Evolutionary conservation across 2,113 vertebrate genomes (phyloP).

Genomic region (Tapirus terrestris): DNA sequence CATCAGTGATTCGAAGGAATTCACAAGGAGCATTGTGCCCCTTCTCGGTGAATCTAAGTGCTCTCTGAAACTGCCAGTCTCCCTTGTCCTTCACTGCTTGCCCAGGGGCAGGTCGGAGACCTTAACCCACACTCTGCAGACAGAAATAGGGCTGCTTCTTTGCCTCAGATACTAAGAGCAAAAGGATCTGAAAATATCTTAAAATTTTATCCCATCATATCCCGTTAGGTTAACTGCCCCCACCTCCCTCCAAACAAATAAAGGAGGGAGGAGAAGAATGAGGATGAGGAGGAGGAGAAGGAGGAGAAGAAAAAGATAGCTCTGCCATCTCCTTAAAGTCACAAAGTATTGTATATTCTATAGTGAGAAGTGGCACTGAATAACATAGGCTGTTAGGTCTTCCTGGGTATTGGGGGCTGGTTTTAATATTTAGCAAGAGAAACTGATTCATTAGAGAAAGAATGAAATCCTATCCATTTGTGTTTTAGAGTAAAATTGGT

Average conservation of each 20-base stretch:
- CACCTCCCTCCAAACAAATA: not conserved
- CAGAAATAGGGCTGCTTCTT: not conserved
- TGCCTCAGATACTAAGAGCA: not conserved
- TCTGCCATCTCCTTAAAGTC: not conserved
- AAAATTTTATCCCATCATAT: not conserved
- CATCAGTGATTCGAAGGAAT: constrained; percentile 5
- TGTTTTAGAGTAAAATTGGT: not conserved
- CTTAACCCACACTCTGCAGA: not conserved
- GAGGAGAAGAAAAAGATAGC: not conserved
- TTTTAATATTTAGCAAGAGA: not conserved
- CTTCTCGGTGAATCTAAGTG: not conserved
- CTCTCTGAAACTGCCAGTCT: not conserved
- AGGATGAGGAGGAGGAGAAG: not conserved
- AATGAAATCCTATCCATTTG: not conserved
- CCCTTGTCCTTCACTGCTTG: not conserved
- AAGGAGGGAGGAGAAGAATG: not conserved
- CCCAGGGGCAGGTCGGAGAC: not conserved
- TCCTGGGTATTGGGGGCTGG: not conserved
- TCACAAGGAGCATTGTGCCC: not conserved
- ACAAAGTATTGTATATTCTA: not conserved
- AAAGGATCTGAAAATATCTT: not conserved
- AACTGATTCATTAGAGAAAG: not conserved
- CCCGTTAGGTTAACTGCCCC: not conserved
- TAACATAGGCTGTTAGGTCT: not conserved
- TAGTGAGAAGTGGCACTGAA: not conserved